Evolutionary conservation across 1,140 invertebrate genomes (phyloP), one percentile per base, ranked within the genome.

Genomic region (Radopholus similis): DNA sequence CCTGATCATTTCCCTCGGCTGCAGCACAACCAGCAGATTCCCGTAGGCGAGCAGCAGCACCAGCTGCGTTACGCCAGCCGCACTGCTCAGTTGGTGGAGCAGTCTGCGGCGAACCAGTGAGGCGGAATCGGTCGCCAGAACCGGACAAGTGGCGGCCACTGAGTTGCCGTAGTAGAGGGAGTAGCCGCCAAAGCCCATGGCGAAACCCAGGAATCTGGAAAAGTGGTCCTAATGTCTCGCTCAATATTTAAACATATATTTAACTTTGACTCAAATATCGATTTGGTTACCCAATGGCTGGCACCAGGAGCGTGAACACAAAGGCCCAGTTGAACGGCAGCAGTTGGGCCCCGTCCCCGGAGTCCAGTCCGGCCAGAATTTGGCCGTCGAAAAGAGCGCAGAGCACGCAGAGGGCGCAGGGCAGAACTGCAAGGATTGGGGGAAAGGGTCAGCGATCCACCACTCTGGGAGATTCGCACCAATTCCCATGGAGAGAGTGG

Each of bases 321-420:
- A 73, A 73, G n/a, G 70, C 56, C 68, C 69, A 57, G 42, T 64
- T 72, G 53, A 73, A 67, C 4, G 74, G 55, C n/a, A 32, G 21
- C 28, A 73, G 15, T 18, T 34, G 13, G 1, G 21, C 40, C 49
- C 38, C 38, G 34, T 67, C 35, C 32, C 35, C 28, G 6, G 54
- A 62, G 34, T 56, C 59, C 35, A 73, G 35, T 53, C 56, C 67
- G 15, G 40, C 35, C 26, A 70, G 38, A 30, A 73, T 70, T 23
- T 72, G 67, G 9, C 54, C 57, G 35, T 73, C 54, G 28, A 77
- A 66, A 37, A 73, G 18, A 57, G 54, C 75, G 5, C 58, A 55
- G 11, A 70, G 32, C 15, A 76, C 38, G 26, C 72, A 78, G 4
- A 73, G 38, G 9, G 34, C 40, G 4, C 30, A 37, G 3, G 72